Evolutionary conservation across 37 sponge, comb jelly and placozoan species (phyloP), one percentile per base, ranked within the genome.

Genomic region (Aplysina aerophoba): DNA sequence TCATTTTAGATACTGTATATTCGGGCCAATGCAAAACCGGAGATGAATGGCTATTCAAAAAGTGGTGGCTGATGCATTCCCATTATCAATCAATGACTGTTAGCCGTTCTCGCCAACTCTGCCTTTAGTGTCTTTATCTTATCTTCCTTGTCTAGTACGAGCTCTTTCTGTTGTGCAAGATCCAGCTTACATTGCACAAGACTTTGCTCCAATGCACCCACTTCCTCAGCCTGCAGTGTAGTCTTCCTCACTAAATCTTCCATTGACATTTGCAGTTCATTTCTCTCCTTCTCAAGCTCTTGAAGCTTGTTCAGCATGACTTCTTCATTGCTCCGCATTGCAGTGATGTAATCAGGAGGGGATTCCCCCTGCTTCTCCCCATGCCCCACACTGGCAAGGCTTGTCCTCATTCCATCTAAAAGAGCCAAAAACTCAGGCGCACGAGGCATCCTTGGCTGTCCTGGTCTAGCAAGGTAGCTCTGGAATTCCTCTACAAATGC

Each of bases 331-430:
- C 17, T 35, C 1, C 34, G 71, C 34, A 27, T 35, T 2, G 54
- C 78, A 25, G 78, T 75, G 78, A 19, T 75, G 78, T 75, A 75
- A 53, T 40, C 44, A 40, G 78, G 78, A n/a, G 78, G 78, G 38
- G 78, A 36, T 31, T 2, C 5, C 78, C 78, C 37, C 1, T 39
- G 31, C 11, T n/a, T 28, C 19, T 53, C 54, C 13, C 38, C 21
- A 17, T 40, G 25, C 22, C 78, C 54, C 20, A 50, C 54, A 21
- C 54, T 24, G 13, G 54, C 78, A 19, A 75, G 54, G 21, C 54
- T 50, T 2, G 54, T 75, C 53, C 54, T 40, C 78, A 75, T 75
- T 24, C 78, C 54, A 53, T 75, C 78, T 54, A 75, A 53, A 12
- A 75, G 53, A 21, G 31, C 53, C 20, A 75, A n/a, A 24, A 75